Evolutionary conservation across 2,888 invertebrate species (phyloP).

Genomic region (Melitaea athalia): DNA sequence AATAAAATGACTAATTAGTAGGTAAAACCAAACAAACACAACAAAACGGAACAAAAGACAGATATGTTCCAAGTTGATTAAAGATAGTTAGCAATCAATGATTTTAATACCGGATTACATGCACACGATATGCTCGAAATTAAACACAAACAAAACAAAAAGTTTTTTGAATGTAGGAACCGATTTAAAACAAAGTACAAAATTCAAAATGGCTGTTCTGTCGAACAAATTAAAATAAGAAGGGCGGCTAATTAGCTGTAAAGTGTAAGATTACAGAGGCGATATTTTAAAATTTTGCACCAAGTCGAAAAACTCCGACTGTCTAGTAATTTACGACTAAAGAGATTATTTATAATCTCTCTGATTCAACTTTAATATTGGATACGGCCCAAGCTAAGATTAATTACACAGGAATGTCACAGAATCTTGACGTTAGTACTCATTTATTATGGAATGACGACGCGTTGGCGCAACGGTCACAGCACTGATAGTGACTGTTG

Average conservation of each 20-base stretch:
- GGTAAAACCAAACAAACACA: too few species aligned
- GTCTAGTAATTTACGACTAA: slow-evolving; percentile 32
- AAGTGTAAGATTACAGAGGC: slow-evolving; percentile 34
- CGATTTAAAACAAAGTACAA: too few species aligned
- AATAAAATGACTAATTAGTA: too few species aligned
- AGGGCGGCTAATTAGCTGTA: slow-evolving; percentile 31
- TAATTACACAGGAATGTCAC: slow-evolving; percentile 1
- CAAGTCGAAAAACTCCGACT: slow-evolving; percentile 30
- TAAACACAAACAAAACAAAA: too few species aligned
- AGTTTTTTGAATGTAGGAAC: too few species aligned
- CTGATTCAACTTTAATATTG: slow-evolving; percentile 1
- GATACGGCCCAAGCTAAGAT: slow-evolving; percentile 5
- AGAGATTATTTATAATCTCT: slow-evolving; percentile 15
- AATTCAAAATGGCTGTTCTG: slow-evolving; percentile 6
- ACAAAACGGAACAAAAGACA: too few species aligned
- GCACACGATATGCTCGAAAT: too few species aligned
- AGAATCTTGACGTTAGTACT: neutral
- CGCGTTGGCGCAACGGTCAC: neutral
- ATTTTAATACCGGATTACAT: too few species aligned
- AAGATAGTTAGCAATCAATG: too few species aligned
- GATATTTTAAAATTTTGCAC: slow-evolving; percentile 29
- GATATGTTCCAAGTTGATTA: too few species aligned
- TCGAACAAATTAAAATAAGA: slow-evolving; percentile 22
- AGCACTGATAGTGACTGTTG: too few species aligned
- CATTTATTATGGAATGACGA: neutral